A percentile compares a stretch with the other conserved stretches of the same genome.
These are phyloP conservation scores for Uria lomvia DNA, from an alignment of 2,113 vertebrate genomes.

Conservation along the genomic window DNA sequence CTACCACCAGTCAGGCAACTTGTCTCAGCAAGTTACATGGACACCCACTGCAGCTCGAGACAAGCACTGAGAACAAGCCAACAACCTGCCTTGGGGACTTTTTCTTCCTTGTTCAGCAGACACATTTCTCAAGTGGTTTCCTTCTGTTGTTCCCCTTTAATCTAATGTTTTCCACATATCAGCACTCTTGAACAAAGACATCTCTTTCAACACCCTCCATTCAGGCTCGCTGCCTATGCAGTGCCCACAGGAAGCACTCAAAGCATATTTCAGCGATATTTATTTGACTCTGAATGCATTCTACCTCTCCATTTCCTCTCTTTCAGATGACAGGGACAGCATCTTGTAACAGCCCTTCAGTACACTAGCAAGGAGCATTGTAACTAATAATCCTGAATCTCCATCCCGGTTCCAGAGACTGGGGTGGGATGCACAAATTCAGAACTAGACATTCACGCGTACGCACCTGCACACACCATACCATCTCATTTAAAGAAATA, in stretches of 20 bases:
- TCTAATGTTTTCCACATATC: not conserved
- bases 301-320: not conserved
- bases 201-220: not conserved
- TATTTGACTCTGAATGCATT: not conserved
- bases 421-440: not conserved
- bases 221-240: not conserved
- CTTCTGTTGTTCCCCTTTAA: not conserved
- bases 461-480: not conserved
- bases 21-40: not conserved
- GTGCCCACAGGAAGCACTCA: not conserved
- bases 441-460: fast-evolving
- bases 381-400: not conserved
- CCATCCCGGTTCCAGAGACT: not conserved
- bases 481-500: not conserved
- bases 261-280: not conserved
- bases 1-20: not conserved
- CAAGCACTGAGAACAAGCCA: not conserved
- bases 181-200: not conserved
- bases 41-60: fast-evolving
- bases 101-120: not conserved
- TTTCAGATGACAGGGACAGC: not conserved
- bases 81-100: not conserved
- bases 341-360: not conserved
- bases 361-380: not conserved
- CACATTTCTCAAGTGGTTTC: not conserved